Conservation (phyloP, 2,797 vertebrate genomes). For the Iguana delicatissima region DNA sequence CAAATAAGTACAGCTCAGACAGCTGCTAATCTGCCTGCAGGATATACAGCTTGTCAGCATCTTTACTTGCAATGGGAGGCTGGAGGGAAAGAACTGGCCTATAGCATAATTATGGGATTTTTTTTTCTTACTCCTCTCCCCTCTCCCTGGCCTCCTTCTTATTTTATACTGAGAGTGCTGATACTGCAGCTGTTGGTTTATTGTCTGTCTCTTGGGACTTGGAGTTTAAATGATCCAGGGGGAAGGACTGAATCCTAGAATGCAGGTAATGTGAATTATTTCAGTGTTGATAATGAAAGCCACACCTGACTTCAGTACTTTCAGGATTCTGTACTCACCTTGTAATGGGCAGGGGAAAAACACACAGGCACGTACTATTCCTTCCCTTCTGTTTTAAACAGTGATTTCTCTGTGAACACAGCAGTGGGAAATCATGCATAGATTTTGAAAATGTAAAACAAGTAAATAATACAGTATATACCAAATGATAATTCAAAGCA, state of each 20-base stretch:
- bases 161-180: slow-evolving; percentile 38
- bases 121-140: slow-evolving; percentile 9
- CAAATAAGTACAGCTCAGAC: slow-evolving; percentile 31
- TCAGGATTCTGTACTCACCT: not conserved
- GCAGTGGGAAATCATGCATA: slow-evolving; percentile 8
- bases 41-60: slow-evolving; percentile 8
- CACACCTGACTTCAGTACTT: not conserved
- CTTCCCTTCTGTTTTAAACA: slow-evolving; percentile 21
- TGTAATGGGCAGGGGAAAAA: not conserved
- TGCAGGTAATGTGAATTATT: not conserved
- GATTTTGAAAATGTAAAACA: slow-evolving; percentile 10
- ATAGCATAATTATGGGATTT: slow-evolving; percentile 42
- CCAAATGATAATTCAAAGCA: slow-evolving; percentile 29
- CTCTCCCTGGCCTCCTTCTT: not conserved
- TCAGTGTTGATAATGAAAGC: not conserved
- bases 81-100: slow-evolving; percentile 32
- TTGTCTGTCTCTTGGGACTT: not conserved
- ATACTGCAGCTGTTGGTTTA: slow-evolving; percentile 5
- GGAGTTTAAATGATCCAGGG: not conserved
- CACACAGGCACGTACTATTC: not conserved
- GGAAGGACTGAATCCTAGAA: not conserved
- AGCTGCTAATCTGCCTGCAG: slow-evolving; percentile 42
- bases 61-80: slow-evolving; percentile 35
- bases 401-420: not conserved
- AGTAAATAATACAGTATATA: slow-evolving; percentile 33